Base-by-base conservation (phyloP, 2,888 invertebrate genomes). In the Melitaea athalia region DNA sequence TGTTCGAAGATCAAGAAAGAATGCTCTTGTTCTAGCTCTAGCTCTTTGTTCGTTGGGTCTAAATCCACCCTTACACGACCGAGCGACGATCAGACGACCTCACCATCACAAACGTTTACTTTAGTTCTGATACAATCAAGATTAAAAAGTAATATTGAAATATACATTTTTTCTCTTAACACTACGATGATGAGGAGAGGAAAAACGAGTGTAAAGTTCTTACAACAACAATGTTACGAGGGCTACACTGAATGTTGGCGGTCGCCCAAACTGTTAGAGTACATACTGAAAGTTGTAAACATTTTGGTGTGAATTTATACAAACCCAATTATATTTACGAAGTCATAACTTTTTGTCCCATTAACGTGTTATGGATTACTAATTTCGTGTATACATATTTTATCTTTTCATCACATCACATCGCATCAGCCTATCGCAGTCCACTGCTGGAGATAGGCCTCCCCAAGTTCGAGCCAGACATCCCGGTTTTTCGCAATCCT, bases 301-400 rank as follows among this genome's bases (percentile, higher is more conserved):
- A 66, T 66, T 65, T 53, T 53, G 45, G 65, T 66, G 65, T 53
- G 52, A 66, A 61, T 60, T 61, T 66, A 66, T 53, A 66, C 14
- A 55, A 55, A 33, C 53, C 53, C 53, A 33, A 55, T 55, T 55
- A 55, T 31, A 33, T 55, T 55, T 33, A 55, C 53, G 1, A 31
- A 12, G 10, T 52, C 17, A 12, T 24, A 24, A 24, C 52, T 24
- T 33, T 14, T 55, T 53, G 12, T 33, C 14, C 8, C 14, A 1
- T 33, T 33, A 53, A 12, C 31, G 14, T 53, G 31, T 6, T 52
- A n/a, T n/a, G 7, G 31, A n/a, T 14, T 3, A 38, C 38, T 38
- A 2, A 49, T 14, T 49, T n/a, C n/a, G 0, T n/a, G 4, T n/a
- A 12, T 49, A 49, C n/a, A 49, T 49, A 14, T 6, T 49, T 6